These are phyloP conservation scores for Caenorhabditis latens DNA, from an alignment of 1,140 invertebrate genomes.

Conservation along the genomic window DNA sequence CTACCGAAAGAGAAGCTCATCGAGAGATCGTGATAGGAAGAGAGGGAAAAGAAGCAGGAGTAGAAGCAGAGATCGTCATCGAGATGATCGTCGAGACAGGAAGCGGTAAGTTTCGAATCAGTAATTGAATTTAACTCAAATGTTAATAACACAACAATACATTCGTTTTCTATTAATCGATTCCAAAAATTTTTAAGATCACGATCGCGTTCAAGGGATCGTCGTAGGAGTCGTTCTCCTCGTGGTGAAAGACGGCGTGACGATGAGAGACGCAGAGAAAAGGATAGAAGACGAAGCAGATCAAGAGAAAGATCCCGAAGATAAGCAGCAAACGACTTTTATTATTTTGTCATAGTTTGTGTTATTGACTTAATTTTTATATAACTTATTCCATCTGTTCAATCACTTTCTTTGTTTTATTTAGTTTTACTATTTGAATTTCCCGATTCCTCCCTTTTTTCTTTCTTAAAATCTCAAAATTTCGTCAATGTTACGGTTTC, in stretches of 20 bases:
- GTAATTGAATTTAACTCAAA: too few relatives aligned
- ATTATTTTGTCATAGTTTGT: not conserved
- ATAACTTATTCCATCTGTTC: not conserved
- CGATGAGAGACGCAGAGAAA: slow-evolving; percentile 55
- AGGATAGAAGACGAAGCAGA: slow-evolving; percentile 33
- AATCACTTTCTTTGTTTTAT: not conserved
- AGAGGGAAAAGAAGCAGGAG: slow-evolving; percentile 59
- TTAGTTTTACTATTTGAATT: not conserved
- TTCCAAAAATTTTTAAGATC: slow-evolving; percentile 12
- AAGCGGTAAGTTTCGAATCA: slow-evolving; percentile 38
- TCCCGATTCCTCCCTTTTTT: slow-evolving; percentile 8
- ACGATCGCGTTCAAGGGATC: slow-evolving; percentile 52
- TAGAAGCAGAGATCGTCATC: slow-evolving; percentile 64
- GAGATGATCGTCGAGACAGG: slow-evolving; percentile 60
- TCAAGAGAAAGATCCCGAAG: slow-evolving; percentile 20
- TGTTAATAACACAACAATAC: too few relatives aligned
- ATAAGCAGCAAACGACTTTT: not conserved
- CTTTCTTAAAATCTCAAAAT: slow-evolving; percentile 13
- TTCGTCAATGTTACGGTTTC: not conserved
- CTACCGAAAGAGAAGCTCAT: slow-evolving; percentile 47
- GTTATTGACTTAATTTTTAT: not conserved
- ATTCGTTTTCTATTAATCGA: not conserved
- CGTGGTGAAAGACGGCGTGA: slow-evolving; percentile 36
- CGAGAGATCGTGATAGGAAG: slow-evolving; percentile 43
- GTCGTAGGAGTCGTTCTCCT: slow-evolving; percentile 32